A percentile compares a stretch with the other conserved stretches of the same genome.
phyloP scores from a whole-genome alignment of 2,113 vertebrate genomes.

The Galbula dea region DNA sequence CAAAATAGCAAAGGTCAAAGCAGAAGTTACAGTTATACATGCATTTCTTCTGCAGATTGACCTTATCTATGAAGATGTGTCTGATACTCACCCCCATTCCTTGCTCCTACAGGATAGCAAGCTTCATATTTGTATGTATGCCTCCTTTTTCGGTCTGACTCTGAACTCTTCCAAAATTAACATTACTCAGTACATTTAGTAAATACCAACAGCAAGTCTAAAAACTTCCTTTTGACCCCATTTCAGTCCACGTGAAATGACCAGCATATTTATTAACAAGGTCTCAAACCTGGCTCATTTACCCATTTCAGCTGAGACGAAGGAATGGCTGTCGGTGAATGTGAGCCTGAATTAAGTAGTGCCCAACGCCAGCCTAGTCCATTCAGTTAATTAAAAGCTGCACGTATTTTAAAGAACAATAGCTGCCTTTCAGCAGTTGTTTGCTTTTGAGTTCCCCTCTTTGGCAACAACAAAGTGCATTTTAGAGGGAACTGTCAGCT shows the following conservation, averaged over 20 bases:
- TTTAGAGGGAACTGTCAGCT: slow-evolving; percentile 41
- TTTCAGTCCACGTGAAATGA: slow-evolving; percentile 14
- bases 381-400: slow-evolving; percentile 53
- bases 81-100: neutral
- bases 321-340: neutral
- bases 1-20: neutral
- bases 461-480: slow-evolving; percentile 39
- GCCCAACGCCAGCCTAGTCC: neutral
- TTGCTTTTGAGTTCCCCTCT: slow-evolving; percentile 52
- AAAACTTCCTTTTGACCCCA: slow-evolving; percentile 31
- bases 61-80: neutral
- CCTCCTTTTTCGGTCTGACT: neutral
- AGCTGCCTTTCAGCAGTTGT: slow-evolving; percentile 53
- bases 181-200: neutral
- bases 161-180: slow-evolving; percentile 41
- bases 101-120: neutral
- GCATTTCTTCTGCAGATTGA: neutral
- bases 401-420: slow-evolving; percentile 34
- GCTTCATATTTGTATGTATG: neutral
- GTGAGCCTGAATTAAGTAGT: neutral
- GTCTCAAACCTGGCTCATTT: slow-evolving; percentile 23
- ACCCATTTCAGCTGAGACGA: neutral
- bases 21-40: neutral
- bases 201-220: slow-evolving; percentile 18
- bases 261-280: slow-evolving; percentile 35